phyloP scores from a whole-genome alignment of 2,113 vertebrate genomes.

The Atherinomorus stipes region DNA sequence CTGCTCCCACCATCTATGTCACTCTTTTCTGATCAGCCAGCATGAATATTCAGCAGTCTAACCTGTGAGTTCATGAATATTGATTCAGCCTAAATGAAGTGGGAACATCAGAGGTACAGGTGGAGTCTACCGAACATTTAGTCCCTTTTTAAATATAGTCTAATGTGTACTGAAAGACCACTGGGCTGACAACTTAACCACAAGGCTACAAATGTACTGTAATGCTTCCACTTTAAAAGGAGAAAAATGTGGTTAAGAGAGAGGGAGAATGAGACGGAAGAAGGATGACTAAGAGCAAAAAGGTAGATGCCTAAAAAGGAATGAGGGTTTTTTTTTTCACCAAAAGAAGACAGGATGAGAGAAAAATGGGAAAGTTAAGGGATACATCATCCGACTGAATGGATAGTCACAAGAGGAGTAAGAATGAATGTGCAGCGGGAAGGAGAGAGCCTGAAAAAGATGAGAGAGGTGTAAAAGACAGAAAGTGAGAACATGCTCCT shows the following conservation, averaged over 20 bases:
- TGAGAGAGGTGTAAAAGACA: conserved; percentile 68
- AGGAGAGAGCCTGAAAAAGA: conserved; percentile 42
- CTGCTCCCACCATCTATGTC: conserved; percentile 15
- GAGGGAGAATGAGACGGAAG: conserved; percentile 18
- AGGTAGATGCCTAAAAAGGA: neutral
- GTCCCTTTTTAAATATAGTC: conserved; percentile 42
- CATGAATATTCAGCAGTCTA: conserved; percentile 69
- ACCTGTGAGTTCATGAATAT: conserved; percentile 71
- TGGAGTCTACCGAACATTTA: conserved; percentile 41
- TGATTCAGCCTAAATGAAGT: conserved; percentile 65
- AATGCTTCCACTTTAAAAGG: conserved; percentile 38
- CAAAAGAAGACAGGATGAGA: conserved; percentile 24
- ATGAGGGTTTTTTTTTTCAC: conserved; percentile 7
- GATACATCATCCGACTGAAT: conserved; percentile 35
- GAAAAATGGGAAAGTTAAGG: conserved; percentile 40
- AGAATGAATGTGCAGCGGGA: conserved; percentile 19
- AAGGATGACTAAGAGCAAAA: conserved; percentile 16
- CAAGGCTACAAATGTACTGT: conserved; percentile 30
- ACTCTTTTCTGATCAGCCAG: conserved; percentile 47
- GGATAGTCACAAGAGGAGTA: conserved; percentile 43
- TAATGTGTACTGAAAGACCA: conserved; percentile 47
- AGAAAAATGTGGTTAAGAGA: conserved; percentile 5
- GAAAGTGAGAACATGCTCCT: conserved; percentile 64
- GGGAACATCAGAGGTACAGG: conserved; percentile 27
- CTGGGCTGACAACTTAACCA: conserved; percentile 49